Conservation (phyloP, 2,797 vertebrate species). For the Ptychobarbus kaznakovi region DNA sequence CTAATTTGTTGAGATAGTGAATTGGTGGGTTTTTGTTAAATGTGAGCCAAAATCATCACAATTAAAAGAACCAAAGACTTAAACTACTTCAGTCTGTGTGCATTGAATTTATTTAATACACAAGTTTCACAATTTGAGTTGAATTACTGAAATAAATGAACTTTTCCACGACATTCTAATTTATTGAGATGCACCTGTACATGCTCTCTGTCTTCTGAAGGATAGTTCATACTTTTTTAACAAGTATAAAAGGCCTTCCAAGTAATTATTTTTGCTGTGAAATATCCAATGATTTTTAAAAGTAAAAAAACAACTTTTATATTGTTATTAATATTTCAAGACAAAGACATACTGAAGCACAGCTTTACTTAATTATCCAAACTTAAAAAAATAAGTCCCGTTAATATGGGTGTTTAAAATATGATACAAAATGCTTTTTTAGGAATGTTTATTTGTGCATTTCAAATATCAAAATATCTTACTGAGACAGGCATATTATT, state of each 20-base stretch:
- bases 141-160: too few species aligned
- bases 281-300: background rate
- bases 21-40: too few species aligned
- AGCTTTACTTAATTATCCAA: background rate
- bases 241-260: background rate
- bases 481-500: too few species aligned
- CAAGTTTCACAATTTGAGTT: too few species aligned
- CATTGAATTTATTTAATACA: too few species aligned
- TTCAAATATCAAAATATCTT: background rate
- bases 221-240: background rate
- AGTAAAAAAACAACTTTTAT: background rate
- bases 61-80: too few species aligned
- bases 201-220: background rate
- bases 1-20: too few species aligned
- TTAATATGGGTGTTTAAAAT: background rate
- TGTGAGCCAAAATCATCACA: too few species aligned
- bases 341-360: background rate
- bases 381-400: background rate
- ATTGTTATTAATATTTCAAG: background rate
- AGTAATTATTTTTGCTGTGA: background rate
- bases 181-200: too few species aligned
- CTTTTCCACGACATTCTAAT: too few species aligned
- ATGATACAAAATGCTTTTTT: background rate
- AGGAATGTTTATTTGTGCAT: background rate
- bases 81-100: too few species aligned